Conservation (phyloP, 2,888 invertebrate species). For the Serrognathus titanus region DNA sequence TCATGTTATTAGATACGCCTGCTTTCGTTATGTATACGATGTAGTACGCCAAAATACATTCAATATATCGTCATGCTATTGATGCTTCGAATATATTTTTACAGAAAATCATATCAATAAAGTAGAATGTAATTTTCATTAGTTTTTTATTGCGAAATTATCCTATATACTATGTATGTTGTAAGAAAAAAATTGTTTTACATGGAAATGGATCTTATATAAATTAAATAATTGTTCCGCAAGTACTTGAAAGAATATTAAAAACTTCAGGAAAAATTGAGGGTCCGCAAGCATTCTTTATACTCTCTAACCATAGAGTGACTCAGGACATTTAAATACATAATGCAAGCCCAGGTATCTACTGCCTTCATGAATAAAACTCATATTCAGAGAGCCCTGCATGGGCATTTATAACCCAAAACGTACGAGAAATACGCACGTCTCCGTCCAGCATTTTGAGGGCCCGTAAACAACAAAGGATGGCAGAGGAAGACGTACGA, state of each 20-base stretch:
- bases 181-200: too few relatives aligned
- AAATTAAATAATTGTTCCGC: not conserved
- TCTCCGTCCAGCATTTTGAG: constrained; percentile 6
- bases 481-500: not conserved
- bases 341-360: constrained; percentile 42
- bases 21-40: too few relatives aligned
- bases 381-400: constrained; percentile 31
- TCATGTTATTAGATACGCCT: not conserved
- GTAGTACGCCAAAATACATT: too few relatives aligned
- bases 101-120: too few relatives aligned
- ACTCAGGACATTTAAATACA: constrained; percentile 42
- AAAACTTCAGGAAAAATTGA: constrained; percentile 12
- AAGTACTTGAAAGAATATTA: not conserved
- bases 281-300: constrained; percentile 19
- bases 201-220: not conserved
- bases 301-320: constrained; percentile 19
- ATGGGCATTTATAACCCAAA: constrained; percentile 17
- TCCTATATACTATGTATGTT: too few relatives aligned
- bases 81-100: too few relatives aligned
- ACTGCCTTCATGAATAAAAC: constrained; percentile 42
- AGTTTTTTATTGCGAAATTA: too few relatives aligned
- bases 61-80: too few relatives aligned
- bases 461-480: constrained; percentile 9
- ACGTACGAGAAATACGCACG: constrained; percentile 1
- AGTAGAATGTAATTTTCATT: too few relatives aligned